Evolutionary conservation across 2,888 invertebrate species (phyloP).

Genomic region (Coelinius sp.): DNA sequence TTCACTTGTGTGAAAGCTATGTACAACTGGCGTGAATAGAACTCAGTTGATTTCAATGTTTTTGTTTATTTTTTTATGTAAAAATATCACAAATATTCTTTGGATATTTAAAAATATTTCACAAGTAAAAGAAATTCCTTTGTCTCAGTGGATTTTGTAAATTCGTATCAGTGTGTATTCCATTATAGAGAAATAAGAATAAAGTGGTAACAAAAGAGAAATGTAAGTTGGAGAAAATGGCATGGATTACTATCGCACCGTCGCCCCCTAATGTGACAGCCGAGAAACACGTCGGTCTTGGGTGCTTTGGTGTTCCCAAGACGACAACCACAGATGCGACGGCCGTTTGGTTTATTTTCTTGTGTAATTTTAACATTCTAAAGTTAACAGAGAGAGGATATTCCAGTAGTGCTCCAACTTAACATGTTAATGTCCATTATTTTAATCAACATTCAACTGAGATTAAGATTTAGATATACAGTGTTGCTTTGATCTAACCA

Average conservation of each 20-base stretch:
- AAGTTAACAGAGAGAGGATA: background rate
- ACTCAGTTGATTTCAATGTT: too few species aligned
- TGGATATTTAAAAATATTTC: too few species aligned
- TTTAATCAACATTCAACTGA: background rate
- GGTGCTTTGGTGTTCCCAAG: conserved; percentile 15
- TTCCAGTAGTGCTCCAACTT: background rate
- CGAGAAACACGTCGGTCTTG: conserved; percentile 50
- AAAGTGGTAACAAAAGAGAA: conserved; percentile 28
- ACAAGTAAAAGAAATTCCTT: background rate
- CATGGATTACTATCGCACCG: conserved; percentile 54
- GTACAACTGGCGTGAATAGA: too few species aligned
- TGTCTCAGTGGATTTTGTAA: background rate
- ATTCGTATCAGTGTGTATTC: background rate
- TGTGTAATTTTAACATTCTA: conserved; percentile 10
- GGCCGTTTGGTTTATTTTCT: conserved; percentile 14
- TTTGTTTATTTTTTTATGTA: too few species aligned
- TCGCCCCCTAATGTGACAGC: conserved; percentile 62
- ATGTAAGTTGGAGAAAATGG: conserved; percentile 43
- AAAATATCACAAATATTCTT: too few species aligned
- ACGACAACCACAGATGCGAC: conserved; percentile 24
- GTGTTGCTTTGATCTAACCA: background rate
- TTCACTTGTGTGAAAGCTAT: too few species aligned
- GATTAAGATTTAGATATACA: background rate
- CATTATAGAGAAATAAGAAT: background rate
- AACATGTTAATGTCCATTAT: conserved; percentile 10